Percentiles rank a stretch among this genome's conserved stretches.
phyloP scores from a whole-genome alignment of 92 coral and sea anemone species.

The Phenganax stokvisi region DNA sequence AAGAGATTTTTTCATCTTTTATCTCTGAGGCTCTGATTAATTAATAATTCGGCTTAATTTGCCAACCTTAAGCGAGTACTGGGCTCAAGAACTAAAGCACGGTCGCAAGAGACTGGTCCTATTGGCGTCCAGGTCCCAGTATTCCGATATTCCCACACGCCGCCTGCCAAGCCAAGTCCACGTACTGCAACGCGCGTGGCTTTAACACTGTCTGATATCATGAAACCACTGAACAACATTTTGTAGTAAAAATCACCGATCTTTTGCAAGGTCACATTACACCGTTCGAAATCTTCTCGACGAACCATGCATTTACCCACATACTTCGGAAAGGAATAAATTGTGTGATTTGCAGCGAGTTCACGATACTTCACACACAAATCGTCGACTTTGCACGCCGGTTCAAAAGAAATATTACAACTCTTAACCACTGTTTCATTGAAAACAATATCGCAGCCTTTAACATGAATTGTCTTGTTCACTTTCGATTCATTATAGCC shows the following conservation, averaged over 20 bases:
- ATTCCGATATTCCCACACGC: conserved; percentile 7
- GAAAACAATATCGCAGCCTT: background rate
- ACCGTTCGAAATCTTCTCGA: background rate
- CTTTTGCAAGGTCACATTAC: conserved; percentile 5
- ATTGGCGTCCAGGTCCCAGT: conserved; percentile 3
- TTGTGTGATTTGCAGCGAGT: background rate
- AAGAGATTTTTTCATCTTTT: too few relatives aligned
- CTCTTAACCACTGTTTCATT: conserved; percentile 2
- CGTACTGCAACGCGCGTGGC: background rate
- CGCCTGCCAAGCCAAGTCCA: background rate
- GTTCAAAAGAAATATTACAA: background rate
- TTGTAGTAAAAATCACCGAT: background rate
- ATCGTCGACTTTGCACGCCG: conserved; percentile 13
- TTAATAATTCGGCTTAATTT: background rate
- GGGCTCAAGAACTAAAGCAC: conserved; percentile 5
- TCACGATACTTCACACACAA: conserved; percentile 17
- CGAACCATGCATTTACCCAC: background rate
- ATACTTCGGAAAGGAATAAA: background rate
- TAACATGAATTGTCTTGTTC: background rate
- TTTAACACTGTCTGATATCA: conserved; percentile 15
- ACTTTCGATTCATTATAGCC: background rate
- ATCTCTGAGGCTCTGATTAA: too few relatives aligned
- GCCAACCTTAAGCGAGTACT: background rate
- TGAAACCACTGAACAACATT: conserved; percentile 11
- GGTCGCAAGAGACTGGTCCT: conserved; percentile 14